A percentile compares a stretch with the other conserved stretches of the same genome.
phyloP scores from a whole-genome alignment of 2,113 vertebrate genomes.

The Genyomyrus donnyi region DNA sequence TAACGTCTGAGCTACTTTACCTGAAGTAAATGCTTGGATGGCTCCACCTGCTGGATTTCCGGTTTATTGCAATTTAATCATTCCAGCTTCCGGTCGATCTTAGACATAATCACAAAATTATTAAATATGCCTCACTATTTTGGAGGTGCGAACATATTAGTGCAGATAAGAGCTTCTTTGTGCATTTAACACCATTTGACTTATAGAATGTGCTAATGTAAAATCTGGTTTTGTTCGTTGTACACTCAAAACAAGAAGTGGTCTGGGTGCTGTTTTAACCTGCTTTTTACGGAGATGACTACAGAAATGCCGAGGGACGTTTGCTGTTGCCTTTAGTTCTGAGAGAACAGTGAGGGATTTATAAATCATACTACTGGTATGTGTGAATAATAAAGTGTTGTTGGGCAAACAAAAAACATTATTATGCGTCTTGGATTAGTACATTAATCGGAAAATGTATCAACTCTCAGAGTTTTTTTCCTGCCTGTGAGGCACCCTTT shows the following conservation, averaged over 20 bases:
- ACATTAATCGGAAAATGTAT: neutral
- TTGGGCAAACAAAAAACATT: neutral
- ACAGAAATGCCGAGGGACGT: neutral
- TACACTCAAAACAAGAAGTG: neutral
- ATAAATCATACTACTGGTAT: neutral
- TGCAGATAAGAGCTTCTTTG: neutral
- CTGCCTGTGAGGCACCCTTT: neutral
- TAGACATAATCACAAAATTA: neutral
- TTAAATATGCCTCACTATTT: neutral
- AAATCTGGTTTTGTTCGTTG: neutral
- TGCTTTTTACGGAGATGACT: neutral
- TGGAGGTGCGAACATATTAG: neutral
- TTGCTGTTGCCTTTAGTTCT: neutral
- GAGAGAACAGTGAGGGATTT: neutral
- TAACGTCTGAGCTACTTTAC: neutral
- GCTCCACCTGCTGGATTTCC: neutral
- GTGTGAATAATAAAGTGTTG: neutral
- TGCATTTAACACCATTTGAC: neutral
- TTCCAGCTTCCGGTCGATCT: neutral
- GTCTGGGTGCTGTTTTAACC: too few species aligned
- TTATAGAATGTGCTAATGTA: neutral
- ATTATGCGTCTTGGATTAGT: neutral
- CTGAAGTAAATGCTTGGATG: neutral
- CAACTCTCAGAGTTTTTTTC: neutral
- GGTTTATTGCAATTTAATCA: neutral